Base-by-base conservation (phyloP, 2,113 vertebrate genomes). In the Reinhardtius hippoglossoides region DNA sequence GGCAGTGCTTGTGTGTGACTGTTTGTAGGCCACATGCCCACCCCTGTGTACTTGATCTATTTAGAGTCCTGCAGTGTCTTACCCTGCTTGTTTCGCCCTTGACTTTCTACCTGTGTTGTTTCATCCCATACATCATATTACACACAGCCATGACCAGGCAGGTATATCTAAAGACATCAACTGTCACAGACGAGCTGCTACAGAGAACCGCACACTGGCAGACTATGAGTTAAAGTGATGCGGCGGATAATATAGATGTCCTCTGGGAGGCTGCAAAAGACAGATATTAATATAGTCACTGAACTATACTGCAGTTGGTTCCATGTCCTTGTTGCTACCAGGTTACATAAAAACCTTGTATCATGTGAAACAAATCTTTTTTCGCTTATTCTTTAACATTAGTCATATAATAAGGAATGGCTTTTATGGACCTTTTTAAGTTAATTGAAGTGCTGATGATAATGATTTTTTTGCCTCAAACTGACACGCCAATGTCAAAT, bases 191-290 rank as follows among this genome's bases (percentile, higher is more conserved):
- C 21, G 24, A 71, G 26, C 60, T 66, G 26, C 27, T 70, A 20
- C 21, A 63, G 67, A 52, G 68, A 65, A 12, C 18, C 26, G 20
- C 71, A 69, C 50, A 74, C 46, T 48, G 46, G 56, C 60, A 75
- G 40, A 48, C 21, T 27, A 24, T 26, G 71, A 68, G 76, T 60
- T 83, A 72, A 85, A 76, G 48, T 35, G 70, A 82, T 63, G 44
- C 48, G 35, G 59, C n/a, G 1, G 57, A 46, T 35, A 35, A 83
- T 67, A 56, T 37, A 73, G 40, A 59, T 55, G 61, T 76, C 80
- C 84, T 66, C 13, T 37, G 71, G 68, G 71, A 82, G 24, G 23
- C 58, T 87, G 71, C 62, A 63, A 74, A 71, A 81, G 73, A 74
- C 48, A 64, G 68, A 71, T 74, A 74, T 77, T 78, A 83, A 84